phyloP scores from a whole-genome alignment of 2,888 invertebrate genomes.

The Lasius platythorax region DNA sequence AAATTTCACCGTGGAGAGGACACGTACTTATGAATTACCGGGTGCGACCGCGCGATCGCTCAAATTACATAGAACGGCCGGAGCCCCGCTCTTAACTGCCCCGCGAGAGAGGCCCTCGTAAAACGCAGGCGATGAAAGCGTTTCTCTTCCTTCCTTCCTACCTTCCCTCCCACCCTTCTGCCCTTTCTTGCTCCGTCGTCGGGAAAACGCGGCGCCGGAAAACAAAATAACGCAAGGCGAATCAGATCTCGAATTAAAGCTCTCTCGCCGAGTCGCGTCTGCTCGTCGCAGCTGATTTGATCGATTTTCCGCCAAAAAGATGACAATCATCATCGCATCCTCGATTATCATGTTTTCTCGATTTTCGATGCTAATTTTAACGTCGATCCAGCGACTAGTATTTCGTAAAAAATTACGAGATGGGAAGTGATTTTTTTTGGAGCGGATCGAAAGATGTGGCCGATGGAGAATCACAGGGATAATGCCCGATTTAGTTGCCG shows the following conservation, averaged over 20 bases:
- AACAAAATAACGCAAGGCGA: neutral
- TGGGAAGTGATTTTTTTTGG: conserved; percentile 58
- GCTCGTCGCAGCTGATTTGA: too few species aligned
- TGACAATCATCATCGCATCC: neutral
- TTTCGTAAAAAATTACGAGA: conserved; percentile 11
- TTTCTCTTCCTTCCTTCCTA: conserved; percentile 52
- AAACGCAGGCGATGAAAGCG: conserved; percentile 54
- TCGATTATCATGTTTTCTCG: neutral
- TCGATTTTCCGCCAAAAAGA: neutral
- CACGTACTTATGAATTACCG: conserved; percentile 55
- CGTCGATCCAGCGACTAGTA: neutral
- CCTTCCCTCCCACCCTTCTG: neutral
- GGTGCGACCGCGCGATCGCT: conserved; percentile 57
- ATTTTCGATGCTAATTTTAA: neutral
- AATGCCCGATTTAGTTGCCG: conserved; percentile 77
- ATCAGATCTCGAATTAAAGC: neutral
- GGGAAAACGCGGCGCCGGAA: neutral
- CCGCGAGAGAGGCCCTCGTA: conserved; percentile 50
- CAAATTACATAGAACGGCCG: conserved; percentile 50
- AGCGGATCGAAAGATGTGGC: conserved; percentile 50
- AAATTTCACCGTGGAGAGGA: conserved; percentile 54
- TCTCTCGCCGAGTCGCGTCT: too few species aligned
- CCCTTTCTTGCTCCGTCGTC: neutral
- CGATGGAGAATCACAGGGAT: conserved; percentile 62
- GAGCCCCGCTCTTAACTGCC: conserved; percentile 47